Evolutionary conservation across 2,888 invertebrate genomes (phyloP), one percentile per base, ranked within the genome.

Genomic region (Drosophila infuscata): DNA sequence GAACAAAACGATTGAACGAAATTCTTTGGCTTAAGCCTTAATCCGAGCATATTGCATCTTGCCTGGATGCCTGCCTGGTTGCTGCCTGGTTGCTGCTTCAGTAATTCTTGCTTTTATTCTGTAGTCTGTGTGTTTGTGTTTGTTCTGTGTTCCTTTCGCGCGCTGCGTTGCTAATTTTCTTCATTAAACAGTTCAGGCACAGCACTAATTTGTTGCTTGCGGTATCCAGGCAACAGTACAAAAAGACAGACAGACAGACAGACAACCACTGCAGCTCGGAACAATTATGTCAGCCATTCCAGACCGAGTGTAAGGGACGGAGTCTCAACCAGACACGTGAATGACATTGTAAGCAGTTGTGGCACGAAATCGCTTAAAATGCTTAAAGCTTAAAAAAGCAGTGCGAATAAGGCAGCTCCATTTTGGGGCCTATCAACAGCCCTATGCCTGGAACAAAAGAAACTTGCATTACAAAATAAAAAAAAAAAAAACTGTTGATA

Each of bases 121-220:
- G 25, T 25, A 17, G n/a, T n/a, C 30, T 12, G 11, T 17, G 58
- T 58, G 20, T 38, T 49, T 49, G 54, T 70, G 15, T 54, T 51
- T 38, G 54, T 70, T 60, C 53, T 32, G 30, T 38, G 57, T 15
- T 43, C 56, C 41, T 17, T 52, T 53, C 33, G 43, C 56, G 49
- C 54, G 60, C 60, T 71, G 61, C 73, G 57, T 57, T 81, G 83
- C 86, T 84, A 84, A 84, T 84, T 84, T 81, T 67, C 58, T 79
- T 83, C 86, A 86, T 86, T 83, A 83, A 83, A 74, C 83, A 76
- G 77, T 79, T 79, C 58, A 74, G 74, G 83, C 83, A 76, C 68
- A 73, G 62, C 68, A 75, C 76, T 68, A 75, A 83, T 76, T 83
- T 83, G 83, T 76, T 79, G 81, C 76, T 62, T 53, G 61, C 64